Percentiles rank a stretch among this genome's conserved stretches.
Evolutionary conservation across 1,140 invertebrate species (phyloP).

Genomic region (Hypothenemus hampei): DNA sequence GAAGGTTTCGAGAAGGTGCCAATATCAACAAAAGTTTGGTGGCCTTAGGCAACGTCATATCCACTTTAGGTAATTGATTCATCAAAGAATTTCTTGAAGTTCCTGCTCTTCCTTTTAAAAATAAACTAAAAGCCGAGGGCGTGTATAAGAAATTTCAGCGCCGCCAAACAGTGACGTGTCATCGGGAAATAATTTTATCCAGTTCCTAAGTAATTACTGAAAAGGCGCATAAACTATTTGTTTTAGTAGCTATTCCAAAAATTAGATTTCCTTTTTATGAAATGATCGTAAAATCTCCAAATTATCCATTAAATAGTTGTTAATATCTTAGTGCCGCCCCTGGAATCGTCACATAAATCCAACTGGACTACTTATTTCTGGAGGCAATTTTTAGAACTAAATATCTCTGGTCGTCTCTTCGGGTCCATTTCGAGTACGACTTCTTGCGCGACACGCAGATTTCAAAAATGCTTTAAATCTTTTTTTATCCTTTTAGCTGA

Average conservation of each 20-base stretch:
- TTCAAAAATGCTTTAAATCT: not conserved
- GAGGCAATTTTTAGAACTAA: conserved; percentile 19
- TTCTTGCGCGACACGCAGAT: no score
- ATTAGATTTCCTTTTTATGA: no score
- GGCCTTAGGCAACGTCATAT: conserved; percentile 73
- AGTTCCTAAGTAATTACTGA: no score
- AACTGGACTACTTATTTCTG: conserved; percentile 16
- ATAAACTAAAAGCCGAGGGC: no score
- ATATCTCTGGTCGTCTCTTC: conserved; percentile 7
- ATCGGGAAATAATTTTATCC: no score
- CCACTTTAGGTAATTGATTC: conserved; percentile 58
- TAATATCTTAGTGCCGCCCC: conserved; percentile 2
- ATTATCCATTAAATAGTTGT: not conserved
- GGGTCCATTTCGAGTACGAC: conserved; percentile 4
- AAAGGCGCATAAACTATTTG: no score
- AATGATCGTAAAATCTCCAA: no score
- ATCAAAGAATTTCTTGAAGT: no score
- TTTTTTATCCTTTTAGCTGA: conserved; percentile 21
- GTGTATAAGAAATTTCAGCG: no score
- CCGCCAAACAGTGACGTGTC: no score
- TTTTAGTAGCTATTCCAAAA: no score
- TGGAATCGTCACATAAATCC: conserved; percentile 9
- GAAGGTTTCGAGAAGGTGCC: conserved; percentile 66
- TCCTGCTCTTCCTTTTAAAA: no score
- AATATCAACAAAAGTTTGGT: conserved; percentile 80